Percentiles rank a stretch among this genome's conserved stretches.
Evolutionary conservation across 2,113 vertebrate species (phyloP).

Genomic region (Psephotus haematonotus): DNA sequence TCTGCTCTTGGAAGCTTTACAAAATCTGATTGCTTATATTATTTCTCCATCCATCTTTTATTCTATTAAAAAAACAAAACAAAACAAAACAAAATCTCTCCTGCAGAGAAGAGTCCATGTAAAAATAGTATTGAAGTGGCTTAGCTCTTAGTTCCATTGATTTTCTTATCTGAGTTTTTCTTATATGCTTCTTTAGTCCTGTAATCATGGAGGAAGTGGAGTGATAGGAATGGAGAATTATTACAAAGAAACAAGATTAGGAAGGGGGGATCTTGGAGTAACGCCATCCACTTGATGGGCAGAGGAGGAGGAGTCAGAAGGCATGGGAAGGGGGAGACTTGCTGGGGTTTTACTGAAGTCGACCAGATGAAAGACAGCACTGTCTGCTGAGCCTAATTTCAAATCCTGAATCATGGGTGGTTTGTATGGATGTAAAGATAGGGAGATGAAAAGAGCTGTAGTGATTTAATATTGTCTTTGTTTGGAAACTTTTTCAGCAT

Average conservation of each 20-base stretch:
- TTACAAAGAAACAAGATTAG: not conserved
- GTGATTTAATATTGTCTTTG: not conserved
- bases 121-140: not conserved
- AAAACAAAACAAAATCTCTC: not conserved
- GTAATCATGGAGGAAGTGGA: not conserved
- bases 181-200: not conserved
- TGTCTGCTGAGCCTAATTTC: not conserved
- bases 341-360: not conserved
- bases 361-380: not conserved
- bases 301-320: not conserved
- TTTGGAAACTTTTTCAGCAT: not conserved
- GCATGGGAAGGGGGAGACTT: not conserved
- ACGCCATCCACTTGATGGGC: not conserved
- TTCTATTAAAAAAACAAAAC: not conserved
- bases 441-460: not conserved
- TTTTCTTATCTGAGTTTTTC: not conserved
- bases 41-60: not conserved
- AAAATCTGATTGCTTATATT: constrained; percentile 23
- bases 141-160: not conserved
- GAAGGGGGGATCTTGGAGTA: not conserved
- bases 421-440: not conserved
- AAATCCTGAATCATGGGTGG: not conserved
- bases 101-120: not conserved
- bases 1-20: constrained; percentile 14
- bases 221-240: not conserved